phyloP scores from a whole-genome alignment of 1,140 invertebrate genomes.

The Tribolium castaneum region DNA sequence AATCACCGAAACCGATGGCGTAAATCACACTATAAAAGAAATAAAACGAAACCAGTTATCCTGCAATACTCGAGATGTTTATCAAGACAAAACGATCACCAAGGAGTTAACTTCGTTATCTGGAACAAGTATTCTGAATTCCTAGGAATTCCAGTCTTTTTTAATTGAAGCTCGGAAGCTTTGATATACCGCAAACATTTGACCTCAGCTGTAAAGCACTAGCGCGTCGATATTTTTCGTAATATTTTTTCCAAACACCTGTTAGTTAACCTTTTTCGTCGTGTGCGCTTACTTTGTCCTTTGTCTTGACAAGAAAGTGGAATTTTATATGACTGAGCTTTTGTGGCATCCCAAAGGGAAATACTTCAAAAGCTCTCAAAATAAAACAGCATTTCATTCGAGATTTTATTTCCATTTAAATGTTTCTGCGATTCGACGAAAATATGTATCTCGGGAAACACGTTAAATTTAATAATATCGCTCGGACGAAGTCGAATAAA shows the following conservation, averaged over 20 bases:
- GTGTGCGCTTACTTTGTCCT: background rate
- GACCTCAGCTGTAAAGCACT: background rate
- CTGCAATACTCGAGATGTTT: constrained; percentile 37
- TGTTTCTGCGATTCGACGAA: constrained; percentile 36
- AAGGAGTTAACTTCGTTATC: constrained; percentile 44
- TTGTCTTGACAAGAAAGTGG: constrained; percentile 41
- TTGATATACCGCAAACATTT: constrained; percentile 43
- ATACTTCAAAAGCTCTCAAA: constrained; percentile 49
- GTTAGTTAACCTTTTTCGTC: constrained; percentile 17
- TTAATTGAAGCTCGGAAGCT: constrained; percentile 42
- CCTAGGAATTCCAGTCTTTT: constrained; percentile 26
- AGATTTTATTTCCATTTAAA: constrained; percentile 45
- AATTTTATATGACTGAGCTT: constrained; percentile 48
- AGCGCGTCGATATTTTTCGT: background rate
- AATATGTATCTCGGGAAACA: constrained; percentile 33
- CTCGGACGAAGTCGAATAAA: background rate
- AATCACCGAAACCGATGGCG: constrained; percentile 18
- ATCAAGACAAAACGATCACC: constrained; percentile 40
- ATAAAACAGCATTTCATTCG: constrained; percentile 47
- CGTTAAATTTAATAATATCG: constrained; percentile 37
- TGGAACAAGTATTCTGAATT: constrained; percentile 42
- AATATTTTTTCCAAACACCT: constrained; percentile 33
- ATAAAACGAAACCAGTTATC: constrained; percentile 36
- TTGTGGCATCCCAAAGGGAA: constrained; percentile 48
- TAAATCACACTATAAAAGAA: constrained; percentile 21